A percentile compares a stretch with the other conserved stretches of the same genome.
Evolutionary conservation across 1,140 invertebrate genomes (phyloP).

Genomic region (Macrobrachium nipponense): DNA sequence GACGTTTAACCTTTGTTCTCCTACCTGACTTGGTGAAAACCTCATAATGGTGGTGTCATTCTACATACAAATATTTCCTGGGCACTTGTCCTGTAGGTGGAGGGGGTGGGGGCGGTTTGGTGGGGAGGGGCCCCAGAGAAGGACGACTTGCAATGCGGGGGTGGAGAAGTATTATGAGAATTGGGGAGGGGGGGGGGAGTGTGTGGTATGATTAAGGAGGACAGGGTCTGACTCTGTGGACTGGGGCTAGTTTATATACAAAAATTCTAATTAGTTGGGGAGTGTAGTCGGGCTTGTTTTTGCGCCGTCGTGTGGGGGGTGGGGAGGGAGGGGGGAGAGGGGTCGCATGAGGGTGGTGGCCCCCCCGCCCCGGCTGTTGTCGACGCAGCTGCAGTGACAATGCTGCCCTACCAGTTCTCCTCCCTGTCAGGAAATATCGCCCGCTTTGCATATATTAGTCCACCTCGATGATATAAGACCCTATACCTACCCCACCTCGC

Average conservation of each 20-base stretch:
- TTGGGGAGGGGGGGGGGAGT: no score
- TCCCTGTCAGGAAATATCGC: conserved; percentile 28
- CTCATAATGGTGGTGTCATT: no score
- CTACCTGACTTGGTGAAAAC: neutral
- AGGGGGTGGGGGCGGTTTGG: no score
- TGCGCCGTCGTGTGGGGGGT: neutral
- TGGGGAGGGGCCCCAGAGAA: no score
- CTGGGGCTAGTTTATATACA: conserved; percentile 51
- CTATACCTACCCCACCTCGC: neutral
- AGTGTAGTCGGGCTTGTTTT: conserved; percentile 49
- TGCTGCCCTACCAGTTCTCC: conserved; percentile 39
- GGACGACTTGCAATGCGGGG: no score
- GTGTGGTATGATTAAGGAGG: no score
- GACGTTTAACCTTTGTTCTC: conserved; percentile 29
- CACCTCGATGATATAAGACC: conserved; percentile 37
- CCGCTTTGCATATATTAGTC: conserved; percentile 45
- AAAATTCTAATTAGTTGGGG: conserved; percentile 56
- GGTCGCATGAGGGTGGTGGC: neutral
- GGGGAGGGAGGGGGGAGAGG: no score
- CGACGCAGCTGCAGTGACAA: conserved; percentile 46
- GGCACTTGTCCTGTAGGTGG: no score
- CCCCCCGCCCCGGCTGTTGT: no score
- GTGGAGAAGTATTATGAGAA: no score
- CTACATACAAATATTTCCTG: no score
- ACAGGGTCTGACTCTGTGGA: no score